These are phyloP conservation scores for Batillaria attramentaria DNA, from an alignment of 1,140 invertebrate genomes.

Conservation along the genomic window DNA sequence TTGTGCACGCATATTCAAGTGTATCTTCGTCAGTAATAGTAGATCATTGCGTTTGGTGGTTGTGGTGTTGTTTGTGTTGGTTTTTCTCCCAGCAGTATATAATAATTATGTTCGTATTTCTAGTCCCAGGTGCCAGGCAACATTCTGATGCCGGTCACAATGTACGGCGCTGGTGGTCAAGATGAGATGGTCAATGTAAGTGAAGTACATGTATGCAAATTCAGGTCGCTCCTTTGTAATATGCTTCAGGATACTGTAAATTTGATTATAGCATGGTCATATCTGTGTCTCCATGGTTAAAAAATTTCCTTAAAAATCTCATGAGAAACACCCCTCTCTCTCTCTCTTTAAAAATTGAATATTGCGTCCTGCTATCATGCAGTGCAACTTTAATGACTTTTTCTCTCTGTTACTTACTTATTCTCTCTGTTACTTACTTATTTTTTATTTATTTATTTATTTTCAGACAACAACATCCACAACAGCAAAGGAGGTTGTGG, in stretches of 20 bases:
- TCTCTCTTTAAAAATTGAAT: too few species aligned
- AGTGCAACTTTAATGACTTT: too few species aligned
- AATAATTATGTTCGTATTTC: conserved; percentile 4
- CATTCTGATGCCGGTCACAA: conserved; percentile 39
- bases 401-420: too few species aligned
- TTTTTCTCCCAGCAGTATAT: too few species aligned
- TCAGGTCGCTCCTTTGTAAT: too few species aligned
- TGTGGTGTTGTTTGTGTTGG: neutral
- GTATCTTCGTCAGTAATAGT: neutral
- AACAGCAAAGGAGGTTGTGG: conserved; percentile 42
- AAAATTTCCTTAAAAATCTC: too few species aligned
- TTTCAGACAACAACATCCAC: conserved; percentile 72
- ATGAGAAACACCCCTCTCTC: too few species aligned
- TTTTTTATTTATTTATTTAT: conserved; percentile 72
- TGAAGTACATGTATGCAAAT: conserved; percentile 79
- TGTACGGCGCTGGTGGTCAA: conserved; percentile 74
- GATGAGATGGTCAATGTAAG: conserved; percentile 72
- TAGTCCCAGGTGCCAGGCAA: conserved; percentile 18
- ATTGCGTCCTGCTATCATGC: too few species aligned
- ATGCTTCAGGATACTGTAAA: too few species aligned
- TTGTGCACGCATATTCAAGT: neutral
- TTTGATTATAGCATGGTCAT: too few species aligned
- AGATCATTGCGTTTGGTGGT: too few species aligned
- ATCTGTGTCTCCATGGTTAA: too few species aligned
- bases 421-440: neutral